Base-by-base conservation (phyloP, 2,888 invertebrate genomes). In the Xylocampa areola region DNA sequence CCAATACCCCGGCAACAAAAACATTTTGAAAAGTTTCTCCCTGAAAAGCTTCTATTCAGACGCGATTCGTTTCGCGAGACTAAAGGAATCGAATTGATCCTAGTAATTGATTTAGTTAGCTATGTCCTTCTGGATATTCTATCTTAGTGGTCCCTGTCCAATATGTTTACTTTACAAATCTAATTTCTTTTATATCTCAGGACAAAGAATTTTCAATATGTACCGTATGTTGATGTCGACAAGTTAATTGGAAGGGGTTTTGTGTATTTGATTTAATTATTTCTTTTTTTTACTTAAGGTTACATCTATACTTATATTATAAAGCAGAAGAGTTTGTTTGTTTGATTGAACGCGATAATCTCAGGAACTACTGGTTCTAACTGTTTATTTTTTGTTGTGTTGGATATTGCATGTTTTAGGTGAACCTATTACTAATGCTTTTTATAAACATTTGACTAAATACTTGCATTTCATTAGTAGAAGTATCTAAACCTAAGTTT, bases 41-140 rank as follows among this genome's bases (percentile, higher is more conserved):
- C 16, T 53, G 54, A 57, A 72, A 68, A 64, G 50, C 68, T 68
- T 59, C 61, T 30, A 52, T 57, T 64, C 47, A 29, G 17, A 43
- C 30, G 32, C 52, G 59, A 52, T 53, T 53, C 59, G 49, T 41
- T 62, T 52, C 43, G 51, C 52, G 40, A 64, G 61, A 57, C 70
- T 64, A 62, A 73, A 62, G 62, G 44, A 73, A 73, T 68, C 39
- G 59, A 68, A 73, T 73, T 73, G 70, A 68, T 68, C 57, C 68
- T 36, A 61, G 67, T 73, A 70, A 68, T 71, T 73, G 68, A 73
- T 73, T 73, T 70, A 73, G 62, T 65, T 73, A 62, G 68, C 57
- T 45, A 48, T 64, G 52, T 68, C 61, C 50, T 64, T 63, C 61
- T 58, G 41, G 61, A 69, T 67, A 50, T 58, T 53, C 50, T 44